Conservation (phyloP, 2,888 invertebrate species). For the Heteromyza rotundicornis region DNA sequence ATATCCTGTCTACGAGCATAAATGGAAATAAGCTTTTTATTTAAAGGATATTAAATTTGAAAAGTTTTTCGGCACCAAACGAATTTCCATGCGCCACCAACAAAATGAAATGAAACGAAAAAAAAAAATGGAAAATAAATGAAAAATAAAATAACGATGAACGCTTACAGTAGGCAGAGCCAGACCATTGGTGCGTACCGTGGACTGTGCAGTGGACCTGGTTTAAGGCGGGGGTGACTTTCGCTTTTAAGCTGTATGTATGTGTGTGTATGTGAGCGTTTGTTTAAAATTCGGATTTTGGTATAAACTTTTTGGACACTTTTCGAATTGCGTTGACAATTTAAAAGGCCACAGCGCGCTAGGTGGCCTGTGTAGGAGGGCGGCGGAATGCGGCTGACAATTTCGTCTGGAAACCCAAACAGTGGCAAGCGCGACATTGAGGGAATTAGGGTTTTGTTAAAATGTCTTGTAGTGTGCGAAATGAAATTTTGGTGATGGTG, state of each 20-base stretch:
- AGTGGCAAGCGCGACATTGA: background rate
- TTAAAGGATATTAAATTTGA: conserved; percentile 50
- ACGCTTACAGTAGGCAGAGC: conserved; percentile 1
- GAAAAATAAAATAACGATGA: too few relatives aligned
- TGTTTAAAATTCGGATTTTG: background rate
- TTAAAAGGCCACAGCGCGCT: conserved; percentile 5
- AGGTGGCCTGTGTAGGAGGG: background rate
- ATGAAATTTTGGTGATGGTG: conserved; percentile 13
- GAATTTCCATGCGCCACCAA: background rate
- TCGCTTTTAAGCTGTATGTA: background rate
- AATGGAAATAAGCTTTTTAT: conserved; percentile 32
- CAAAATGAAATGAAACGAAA: background rate
- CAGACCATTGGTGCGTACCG: background rate
- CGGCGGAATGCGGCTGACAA: background rate
- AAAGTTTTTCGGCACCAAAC: conserved; percentile 47
- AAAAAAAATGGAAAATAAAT: too few relatives aligned
- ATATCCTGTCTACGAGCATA: conserved; percentile 24
- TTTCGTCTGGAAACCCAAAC: background rate
- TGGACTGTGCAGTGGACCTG: background rate
- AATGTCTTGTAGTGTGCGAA: conserved; percentile 9
- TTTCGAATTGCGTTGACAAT: conserved; percentile 13
- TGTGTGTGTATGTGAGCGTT: too few relatives aligned
- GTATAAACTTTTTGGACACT: background rate
- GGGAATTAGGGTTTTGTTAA: background rate
- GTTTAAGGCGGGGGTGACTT: too few relatives aligned